Conservation (phyloP, 2,797 vertebrate genomes). For the Cheirogaleus major region DNA sequence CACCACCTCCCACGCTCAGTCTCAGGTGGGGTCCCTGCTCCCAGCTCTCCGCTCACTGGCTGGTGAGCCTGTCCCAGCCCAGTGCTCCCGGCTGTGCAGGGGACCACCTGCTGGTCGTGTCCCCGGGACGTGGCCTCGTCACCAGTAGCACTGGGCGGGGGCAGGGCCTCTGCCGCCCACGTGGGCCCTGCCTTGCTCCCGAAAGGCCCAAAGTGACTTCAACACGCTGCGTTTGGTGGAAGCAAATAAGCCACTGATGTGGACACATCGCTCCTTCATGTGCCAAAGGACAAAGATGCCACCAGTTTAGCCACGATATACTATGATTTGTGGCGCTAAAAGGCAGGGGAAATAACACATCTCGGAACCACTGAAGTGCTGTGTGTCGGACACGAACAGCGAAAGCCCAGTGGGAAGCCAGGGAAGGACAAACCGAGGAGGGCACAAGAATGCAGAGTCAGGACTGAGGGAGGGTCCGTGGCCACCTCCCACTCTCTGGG, state of each 20-base stretch:
- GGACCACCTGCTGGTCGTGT: too few relatives aligned
- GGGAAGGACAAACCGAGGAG: fast-evolving
- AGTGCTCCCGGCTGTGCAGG: not conserved
- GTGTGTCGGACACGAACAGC: fast-evolving
- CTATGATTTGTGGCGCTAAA: not conserved
- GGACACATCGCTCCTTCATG: fast-evolving
- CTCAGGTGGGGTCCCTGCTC: not conserved
- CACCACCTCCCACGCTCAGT: not conserved
- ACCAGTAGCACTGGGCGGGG: too few relatives aligned
- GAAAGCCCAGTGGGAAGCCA: fast-evolving
- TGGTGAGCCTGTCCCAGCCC: not conserved
- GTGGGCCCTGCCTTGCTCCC: not conserved
- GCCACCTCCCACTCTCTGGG: fast-evolving
- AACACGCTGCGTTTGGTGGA: too few relatives aligned
- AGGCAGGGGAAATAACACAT: fast-evolving
- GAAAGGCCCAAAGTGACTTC: not conserved
- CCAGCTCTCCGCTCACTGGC: not conserved
- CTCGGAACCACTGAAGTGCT: not conserved
- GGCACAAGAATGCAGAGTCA: fast-evolving
- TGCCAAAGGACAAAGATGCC: not conserved
- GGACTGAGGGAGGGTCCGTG: not conserved
- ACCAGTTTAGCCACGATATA: fast-evolving
- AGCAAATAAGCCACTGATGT: not conserved
- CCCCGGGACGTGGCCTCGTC: not conserved
- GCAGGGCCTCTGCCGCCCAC: not conserved